A percentile compares a stretch with the other conserved stretches of the same genome.
These are phyloP conservation scores for Cervus canadensis DNA, from an alignment of 2,113 vertebrate genomes.

Conservation along the genomic window DNA sequence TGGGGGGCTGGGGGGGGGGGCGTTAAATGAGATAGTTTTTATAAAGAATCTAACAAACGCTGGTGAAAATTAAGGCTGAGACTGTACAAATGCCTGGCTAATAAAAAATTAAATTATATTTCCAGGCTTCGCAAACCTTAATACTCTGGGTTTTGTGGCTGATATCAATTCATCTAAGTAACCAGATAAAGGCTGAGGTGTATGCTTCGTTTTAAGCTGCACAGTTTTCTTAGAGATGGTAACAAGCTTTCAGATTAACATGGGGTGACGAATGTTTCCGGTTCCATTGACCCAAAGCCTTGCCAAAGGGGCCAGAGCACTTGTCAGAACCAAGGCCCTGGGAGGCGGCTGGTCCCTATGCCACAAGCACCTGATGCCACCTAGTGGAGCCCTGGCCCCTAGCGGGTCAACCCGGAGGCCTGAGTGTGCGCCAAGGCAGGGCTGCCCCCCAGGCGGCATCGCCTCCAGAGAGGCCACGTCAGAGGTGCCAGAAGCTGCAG, in stretches of 20 bases:
- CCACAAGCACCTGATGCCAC: slow-evolving; percentile 55
- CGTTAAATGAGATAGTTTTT: not conserved
- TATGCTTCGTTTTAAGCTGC: not conserved
- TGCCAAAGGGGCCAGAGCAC: not conserved
- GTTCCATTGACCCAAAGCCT: not conserved
- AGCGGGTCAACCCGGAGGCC: not conserved
- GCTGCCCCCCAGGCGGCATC: accelerated
- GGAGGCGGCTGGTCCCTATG: not conserved
- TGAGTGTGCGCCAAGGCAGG: not conserved
- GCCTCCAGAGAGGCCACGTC: not conserved
- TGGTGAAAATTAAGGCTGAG: not conserved
- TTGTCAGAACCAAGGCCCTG: not conserved
- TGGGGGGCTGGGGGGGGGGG: no score
- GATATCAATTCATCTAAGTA: not conserved
- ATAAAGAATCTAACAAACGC: not conserved
- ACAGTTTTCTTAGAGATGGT: not conserved
- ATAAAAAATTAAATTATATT: not conserved
- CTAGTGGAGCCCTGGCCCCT: slow-evolving; percentile 19
- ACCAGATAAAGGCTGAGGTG: not conserved
- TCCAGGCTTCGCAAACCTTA: not conserved
- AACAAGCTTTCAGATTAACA: not conserved
- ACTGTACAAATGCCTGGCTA: not conserved
- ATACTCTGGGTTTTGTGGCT: not conserved
- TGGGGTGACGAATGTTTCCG: not conserved
- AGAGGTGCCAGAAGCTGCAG: not conserved